Percentiles rank a stretch among this genome's conserved stretches.
phyloP scores from a whole-genome alignment of 1,140 invertebrate species.

The Orchestia grillus region DNA sequence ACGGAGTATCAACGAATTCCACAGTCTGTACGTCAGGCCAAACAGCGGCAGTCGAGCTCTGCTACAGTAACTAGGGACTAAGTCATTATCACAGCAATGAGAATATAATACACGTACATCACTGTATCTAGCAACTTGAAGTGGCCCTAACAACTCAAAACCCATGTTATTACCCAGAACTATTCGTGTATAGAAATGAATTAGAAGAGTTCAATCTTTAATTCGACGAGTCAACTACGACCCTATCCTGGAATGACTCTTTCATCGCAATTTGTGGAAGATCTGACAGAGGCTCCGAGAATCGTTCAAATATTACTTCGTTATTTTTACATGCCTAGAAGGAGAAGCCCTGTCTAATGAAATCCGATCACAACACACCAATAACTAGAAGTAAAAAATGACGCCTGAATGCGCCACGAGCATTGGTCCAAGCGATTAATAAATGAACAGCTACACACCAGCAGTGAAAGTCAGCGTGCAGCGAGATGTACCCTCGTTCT shows the following conservation, averaged over 20 bases:
- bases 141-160: conserved; percentile 27
- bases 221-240: neutral
- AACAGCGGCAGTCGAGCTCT: neutral
- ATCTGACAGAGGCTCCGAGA: neutral
- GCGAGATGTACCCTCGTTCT: neutral
- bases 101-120: conserved; percentile 4
- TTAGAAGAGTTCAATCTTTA: neutral
- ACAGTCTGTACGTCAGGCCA: neutral
- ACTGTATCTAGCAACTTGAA: conserved; percentile 5
- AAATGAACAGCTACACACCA: neutral
- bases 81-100: conserved; percentile 30
- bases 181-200: neutral
- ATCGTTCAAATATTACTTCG: too few relatives aligned
- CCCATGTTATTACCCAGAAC: neutral
- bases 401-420: neutral
- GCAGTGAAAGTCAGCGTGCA: neutral
- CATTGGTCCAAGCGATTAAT: neutral
- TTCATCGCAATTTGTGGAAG: neutral
- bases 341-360: neutral
- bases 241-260: neutral
- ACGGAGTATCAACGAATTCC: neutral
- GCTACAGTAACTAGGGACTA: neutral
- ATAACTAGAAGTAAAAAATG: neutral
- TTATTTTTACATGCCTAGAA: too few relatives aligned
- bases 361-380: neutral